Conservation (phyloP, 2,888 invertebrate species). For the Mesoligia furuncula region DNA sequence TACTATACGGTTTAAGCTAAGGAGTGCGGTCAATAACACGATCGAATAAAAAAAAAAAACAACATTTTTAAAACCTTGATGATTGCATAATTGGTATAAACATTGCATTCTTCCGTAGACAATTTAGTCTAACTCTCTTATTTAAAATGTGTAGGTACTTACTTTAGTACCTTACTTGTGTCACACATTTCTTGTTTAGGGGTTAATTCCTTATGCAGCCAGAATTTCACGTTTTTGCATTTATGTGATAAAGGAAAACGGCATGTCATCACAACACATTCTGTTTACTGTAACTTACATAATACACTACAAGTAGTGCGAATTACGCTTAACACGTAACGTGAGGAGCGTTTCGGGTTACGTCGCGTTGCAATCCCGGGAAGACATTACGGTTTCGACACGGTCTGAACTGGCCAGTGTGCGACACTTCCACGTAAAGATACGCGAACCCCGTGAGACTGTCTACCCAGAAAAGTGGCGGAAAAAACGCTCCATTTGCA, state of each 20-base stretch:
- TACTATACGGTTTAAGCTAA: neutral
- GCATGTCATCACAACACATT: constrained; percentile 55
- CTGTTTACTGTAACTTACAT: constrained; percentile 71
- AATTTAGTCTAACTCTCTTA: neutral
- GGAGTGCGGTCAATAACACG: too few species aligned
- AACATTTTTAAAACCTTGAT: neutral
- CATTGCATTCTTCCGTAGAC: neutral
- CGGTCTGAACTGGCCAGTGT: constrained; percentile 69
- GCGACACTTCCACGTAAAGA: constrained; percentile 82
- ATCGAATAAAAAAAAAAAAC: neutral
- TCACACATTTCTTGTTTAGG: neutral
- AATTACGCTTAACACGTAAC: constrained; percentile 76
- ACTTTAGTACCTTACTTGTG: neutral
- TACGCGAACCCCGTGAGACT: constrained; percentile 77
- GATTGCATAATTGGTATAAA: too few species aligned
- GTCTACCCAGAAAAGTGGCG: constrained; percentile 38
- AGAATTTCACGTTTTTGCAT: constrained; percentile 3
- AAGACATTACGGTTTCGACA: constrained; percentile 85
- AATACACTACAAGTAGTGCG: constrained; percentile 64
- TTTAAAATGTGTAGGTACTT: neutral
- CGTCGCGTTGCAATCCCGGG: constrained; percentile 81
- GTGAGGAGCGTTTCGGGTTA: constrained; percentile 81
- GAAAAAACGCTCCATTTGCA: constrained; percentile 13
- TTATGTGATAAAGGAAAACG: constrained; percentile 38
- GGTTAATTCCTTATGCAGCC: neutral